phyloP scores from a whole-genome alignment of 2,888 invertebrate genomes.

The Euzophera pinguis region DNA sequence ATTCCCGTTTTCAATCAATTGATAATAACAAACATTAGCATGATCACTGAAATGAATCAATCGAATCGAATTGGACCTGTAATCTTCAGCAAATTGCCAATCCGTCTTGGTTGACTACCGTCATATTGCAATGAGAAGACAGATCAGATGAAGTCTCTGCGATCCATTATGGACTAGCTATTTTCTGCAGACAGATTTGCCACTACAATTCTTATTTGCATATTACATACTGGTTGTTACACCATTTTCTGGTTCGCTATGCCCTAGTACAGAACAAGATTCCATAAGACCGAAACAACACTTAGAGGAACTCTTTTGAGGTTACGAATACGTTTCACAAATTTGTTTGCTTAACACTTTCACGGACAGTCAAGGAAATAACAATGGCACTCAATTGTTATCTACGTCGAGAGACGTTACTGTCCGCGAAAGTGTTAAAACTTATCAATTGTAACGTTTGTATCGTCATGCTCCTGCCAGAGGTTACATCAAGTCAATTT shows the following conservation, averaged over 20 bases:
- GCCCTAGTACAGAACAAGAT: conserved; percentile 19
- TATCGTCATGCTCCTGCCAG: no score
- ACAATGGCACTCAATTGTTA: no score
- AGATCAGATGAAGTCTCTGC: conserved; percentile 48
- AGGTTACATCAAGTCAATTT: no score
- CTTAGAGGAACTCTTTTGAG: conserved; percentile 16
- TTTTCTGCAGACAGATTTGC: conserved; percentile 52
- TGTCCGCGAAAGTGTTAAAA: no score
- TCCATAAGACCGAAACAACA: conserved; percentile 34
- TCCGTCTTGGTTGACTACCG: conserved; percentile 49
- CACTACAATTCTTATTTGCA: conserved; percentile 44
- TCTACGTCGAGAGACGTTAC: no score
- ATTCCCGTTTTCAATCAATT: not conserved
- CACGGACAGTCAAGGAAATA: no score
- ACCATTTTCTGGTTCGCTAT: conserved; percentile 40
- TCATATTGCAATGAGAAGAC: conserved; percentile 48
- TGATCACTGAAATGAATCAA: conserved; percentile 22
- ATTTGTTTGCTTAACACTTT: no score
- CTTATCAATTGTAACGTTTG: no score
- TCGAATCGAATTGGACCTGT: conserved; percentile 43
- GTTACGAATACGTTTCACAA: no score
- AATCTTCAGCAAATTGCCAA: conserved; percentile 55
- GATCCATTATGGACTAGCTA: conserved; percentile 30
- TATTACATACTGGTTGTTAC: conserved; percentile 35
- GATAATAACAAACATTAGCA: conserved; percentile 5